phyloP scores from a whole-genome alignment of 2,113 vertebrate species.

The Thymallus thymallus region DNA sequence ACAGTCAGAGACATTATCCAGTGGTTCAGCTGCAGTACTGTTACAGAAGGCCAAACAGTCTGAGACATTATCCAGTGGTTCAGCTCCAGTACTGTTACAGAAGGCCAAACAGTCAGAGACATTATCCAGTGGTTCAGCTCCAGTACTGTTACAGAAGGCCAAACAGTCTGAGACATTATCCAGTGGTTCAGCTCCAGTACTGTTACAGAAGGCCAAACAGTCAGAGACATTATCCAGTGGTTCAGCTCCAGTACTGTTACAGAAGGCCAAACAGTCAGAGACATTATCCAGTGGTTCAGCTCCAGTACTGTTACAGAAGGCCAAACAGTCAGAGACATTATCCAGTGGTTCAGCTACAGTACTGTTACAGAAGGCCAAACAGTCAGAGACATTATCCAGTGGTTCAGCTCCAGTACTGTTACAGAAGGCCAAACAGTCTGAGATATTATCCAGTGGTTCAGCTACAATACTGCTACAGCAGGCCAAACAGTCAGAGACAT shows the following conservation, averaged over 20 bases:
- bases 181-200: constrained; percentile 5
- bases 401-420: background rate
- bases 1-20: constrained; percentile 18
- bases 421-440: constrained; percentile 14
- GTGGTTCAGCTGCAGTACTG: constrained; percentile 7
- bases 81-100: background rate
- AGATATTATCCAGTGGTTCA: constrained; percentile 22
- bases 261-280: constrained; percentile 14
- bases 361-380: constrained; percentile 8
- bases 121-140: constrained; percentile 13
- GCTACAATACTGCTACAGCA: background rate
- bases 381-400: constrained; percentile 23
- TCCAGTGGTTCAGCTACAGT: constrained; percentile 6
- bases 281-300: constrained; percentile 22
- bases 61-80: constrained; percentile 22
- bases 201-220: constrained; percentile 13
- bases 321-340: constrained; percentile 21
- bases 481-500: constrained; percentile 21
- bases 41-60: constrained; percentile 11
- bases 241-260: background rate
- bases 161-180: constrained; percentile 20
- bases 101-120: constrained; percentile 19
- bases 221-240: constrained; percentile 20
- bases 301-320: background rate
- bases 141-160: constrained; percentile 2